Base-by-base conservation (phyloP, 1,140 invertebrate species). In the Daktulosphaira vitifoliae region DNA sequence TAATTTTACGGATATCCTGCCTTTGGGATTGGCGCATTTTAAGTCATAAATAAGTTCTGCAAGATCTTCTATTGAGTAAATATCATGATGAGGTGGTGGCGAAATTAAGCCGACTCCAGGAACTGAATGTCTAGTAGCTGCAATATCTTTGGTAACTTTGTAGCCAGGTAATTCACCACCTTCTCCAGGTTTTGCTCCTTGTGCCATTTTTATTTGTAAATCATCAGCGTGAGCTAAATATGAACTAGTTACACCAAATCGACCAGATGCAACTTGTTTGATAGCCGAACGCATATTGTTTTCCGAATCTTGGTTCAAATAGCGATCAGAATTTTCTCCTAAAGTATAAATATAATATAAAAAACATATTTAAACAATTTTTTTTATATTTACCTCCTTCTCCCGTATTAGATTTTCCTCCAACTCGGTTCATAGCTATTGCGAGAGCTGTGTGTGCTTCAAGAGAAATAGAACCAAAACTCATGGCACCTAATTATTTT, bases 1-100 rank as follows among this genome's bases (percentile, higher is more conserved):
- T 15, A 99, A 79, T 76, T 99, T 99, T 0, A 99, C 96, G 51
- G 93, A 96, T 67, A 99, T 95, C 52, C 95, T 79, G 1, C 96
- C 96, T 62, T 81, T 80, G 0, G 96, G 96, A 81, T 99, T 99
- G 46, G 95, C 90, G 74, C 91, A 94, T 76, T 99, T 99, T 48
- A 99, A 79, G 77, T 99, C 96, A 73, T 98, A 98, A 73, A 99
- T 98, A 38, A 99, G 80, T 79, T 99, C 92, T 1, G 96, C 92
- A 69, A 99, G 79, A 80, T 99, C 96, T 78, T 99, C 96, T 72
- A 99, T 99, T 37, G 93, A 97, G 77, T 99, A 99, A 75, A 99
- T 98, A 74, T 99, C 96, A 76, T 99, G 96, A 80, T 99, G 96
- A 6, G 96, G 96, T 6, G 96, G 96, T 33, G 96, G 96, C 1